These are phyloP conservation scores for Ranitomeya imitator DNA, from an alignment of 2,113 vertebrate species.

Conservation along the genomic window DNA sequence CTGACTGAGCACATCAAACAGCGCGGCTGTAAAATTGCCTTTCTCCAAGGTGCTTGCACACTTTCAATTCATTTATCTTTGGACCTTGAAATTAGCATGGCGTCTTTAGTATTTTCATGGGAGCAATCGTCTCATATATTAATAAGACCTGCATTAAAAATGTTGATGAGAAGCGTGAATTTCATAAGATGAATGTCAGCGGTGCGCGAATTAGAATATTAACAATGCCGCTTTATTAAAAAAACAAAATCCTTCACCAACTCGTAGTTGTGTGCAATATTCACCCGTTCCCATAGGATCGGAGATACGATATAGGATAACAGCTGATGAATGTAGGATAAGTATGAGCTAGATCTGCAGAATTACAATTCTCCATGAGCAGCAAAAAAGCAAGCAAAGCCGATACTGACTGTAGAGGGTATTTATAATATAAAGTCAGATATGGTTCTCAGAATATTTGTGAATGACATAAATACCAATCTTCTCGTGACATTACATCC, in stretches of 20 bases:
- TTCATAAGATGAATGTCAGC: background rate
- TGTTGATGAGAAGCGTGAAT: slow-evolving; percentile 6
- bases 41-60: slow-evolving; percentile 27
- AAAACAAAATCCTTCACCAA: background rate
- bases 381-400: background rate
- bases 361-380: background rate
- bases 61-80: slow-evolving; percentile 34
- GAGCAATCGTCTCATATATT: slow-evolving; percentile 9
- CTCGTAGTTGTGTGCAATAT: background rate
- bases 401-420: too few relatives aligned
- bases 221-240: background rate
- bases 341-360: background rate
- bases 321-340: background rate
- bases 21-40: slow-evolving; percentile 28
- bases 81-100: slow-evolving; percentile 38
- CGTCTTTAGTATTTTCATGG: slow-evolving; percentile 1
- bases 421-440: too few relatives aligned
- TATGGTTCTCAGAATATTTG: background rate
- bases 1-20: slow-evolving; percentile 46
- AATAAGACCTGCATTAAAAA: background rate
- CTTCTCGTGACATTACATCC: background rate
- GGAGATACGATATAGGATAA: background rate
- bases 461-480: background rate
- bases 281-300: background rate
- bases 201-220: background rate